These are phyloP conservation scores for Numida meleagris DNA, from an alignment of 2,113 vertebrate genomes.

Conservation along the genomic window DNA sequence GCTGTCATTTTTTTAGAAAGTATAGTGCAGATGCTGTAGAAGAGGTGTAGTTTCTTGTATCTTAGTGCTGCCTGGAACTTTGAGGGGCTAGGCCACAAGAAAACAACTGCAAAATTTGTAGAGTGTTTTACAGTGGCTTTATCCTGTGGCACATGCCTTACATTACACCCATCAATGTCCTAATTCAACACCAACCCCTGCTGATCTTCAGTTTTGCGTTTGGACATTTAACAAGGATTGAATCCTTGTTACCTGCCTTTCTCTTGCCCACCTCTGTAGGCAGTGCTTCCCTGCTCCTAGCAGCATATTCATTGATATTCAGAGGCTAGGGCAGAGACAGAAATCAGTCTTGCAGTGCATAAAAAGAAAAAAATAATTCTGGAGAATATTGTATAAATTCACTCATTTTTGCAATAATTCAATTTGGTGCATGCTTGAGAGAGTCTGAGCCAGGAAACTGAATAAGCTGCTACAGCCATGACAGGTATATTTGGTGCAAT, in stretches of 20 bases:
- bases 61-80: not conserved
- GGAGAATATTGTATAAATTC: not conserved
- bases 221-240: not conserved
- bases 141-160: not conserved
- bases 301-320: not conserved
- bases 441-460: conserved; percentile 8
- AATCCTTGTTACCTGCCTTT: not conserved
- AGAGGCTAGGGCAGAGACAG: not conserved
- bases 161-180: not conserved
- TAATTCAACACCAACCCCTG: not conserved
- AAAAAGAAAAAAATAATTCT: not conserved
- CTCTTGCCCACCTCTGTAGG: not conserved
- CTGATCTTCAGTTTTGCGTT: not conserved
- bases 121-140: not conserved
- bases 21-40: not conserved
- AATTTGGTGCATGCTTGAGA: conserved; percentile 45
- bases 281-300: not conserved
- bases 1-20: not conserved
- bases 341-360: not conserved
- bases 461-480: conserved; percentile 31
- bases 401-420: not conserved
- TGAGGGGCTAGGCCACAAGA: not conserved
- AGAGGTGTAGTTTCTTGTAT: not conserved
- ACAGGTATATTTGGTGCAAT: conserved; percentile 56
- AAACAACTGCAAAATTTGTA: not conserved